These are phyloP conservation scores for Eremophila alpestris DNA, from an alignment of 2,797 vertebrate species.

Conservation along the genomic window DNA sequence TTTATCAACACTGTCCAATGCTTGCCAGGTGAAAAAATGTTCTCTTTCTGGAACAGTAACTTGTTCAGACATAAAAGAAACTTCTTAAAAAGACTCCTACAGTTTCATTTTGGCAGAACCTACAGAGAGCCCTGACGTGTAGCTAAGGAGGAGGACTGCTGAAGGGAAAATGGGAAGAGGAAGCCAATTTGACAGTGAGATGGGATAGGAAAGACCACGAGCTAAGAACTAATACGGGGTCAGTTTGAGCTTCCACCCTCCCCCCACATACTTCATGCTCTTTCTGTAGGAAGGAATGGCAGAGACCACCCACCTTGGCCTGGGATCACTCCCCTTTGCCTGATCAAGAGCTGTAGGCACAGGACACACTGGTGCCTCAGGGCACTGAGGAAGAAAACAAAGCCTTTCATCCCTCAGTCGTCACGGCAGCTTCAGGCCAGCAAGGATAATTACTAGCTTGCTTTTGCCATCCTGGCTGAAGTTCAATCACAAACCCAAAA, in stretches of 20 bases:
- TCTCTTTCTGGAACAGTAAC: neutral
- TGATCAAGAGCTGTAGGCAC: neutral
- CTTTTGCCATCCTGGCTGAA: neutral
- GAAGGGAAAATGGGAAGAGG: neutral
- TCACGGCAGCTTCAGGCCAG: neutral
- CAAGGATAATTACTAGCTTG: neutral
- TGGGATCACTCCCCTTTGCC: accelerated
- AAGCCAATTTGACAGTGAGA: accelerated
- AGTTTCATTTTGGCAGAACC: neutral
- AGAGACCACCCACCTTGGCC: neutral
- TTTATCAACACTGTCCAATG: neutral
- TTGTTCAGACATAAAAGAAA: neutral
- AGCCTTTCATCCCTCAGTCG: accelerated
- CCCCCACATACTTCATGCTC: accelerated
- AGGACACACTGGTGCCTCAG: accelerated
- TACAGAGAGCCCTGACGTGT: neutral
- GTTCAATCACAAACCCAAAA: neutral
- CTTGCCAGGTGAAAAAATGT: neutral
- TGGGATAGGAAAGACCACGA: neutral
- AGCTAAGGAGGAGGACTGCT: neutral
- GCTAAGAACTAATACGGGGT: neutral
- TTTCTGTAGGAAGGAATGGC: neutral
- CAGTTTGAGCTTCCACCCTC: neutral
- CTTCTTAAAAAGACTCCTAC: neutral
- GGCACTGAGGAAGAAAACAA: accelerated